These are phyloP conservation scores for Melanostoma mellinum DNA, from an alignment of 2,888 invertebrate genomes.

Conservation along the genomic window DNA sequence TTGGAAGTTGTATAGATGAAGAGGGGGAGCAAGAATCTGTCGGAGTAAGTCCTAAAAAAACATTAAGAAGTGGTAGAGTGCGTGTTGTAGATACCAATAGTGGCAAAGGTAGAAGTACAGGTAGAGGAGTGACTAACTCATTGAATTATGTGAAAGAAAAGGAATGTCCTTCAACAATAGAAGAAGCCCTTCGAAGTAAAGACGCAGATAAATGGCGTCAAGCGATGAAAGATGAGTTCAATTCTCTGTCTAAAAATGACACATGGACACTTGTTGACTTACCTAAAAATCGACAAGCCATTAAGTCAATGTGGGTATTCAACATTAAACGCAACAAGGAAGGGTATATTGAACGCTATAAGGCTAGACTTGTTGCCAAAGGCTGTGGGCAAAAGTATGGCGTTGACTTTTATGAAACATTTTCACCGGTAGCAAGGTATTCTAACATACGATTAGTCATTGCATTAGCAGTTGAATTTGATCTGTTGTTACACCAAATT, in stretches of 20 bases:
- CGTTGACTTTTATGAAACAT: slow-evolving; percentile 39
- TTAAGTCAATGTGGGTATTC: slow-evolving; percentile 33
- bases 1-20: slow-evolving; percentile 10
- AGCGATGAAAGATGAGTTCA: slow-evolving; percentile 1
- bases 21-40: slow-evolving; percentile 5
- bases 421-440: slow-evolving; percentile 34
- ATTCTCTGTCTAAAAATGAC: slow-evolving; percentile 10
- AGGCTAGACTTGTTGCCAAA: slow-evolving; percentile 28
- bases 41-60: slow-evolving; percentile 6
- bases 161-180: neutral
- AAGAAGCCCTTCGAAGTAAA: slow-evolving; percentile 1
- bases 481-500: slow-evolving; percentile 24
- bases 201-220: slow-evolving; percentile 10
- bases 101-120: neutral
- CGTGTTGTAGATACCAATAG: slow-evolving; percentile 7
- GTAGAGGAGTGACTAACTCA: slow-evolving; percentile 9
- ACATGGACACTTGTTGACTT: slow-evolving; percentile 29
- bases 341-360: slow-evolving; percentile 11
- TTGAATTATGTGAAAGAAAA: slow-evolving; percentile 3
- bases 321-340: slow-evolving; percentile 26
- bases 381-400: slow-evolving; percentile 18
- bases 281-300: slow-evolving; percentile 14
- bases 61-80: slow-evolving; percentile 22
- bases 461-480: slow-evolving; percentile 33
- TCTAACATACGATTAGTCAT: slow-evolving; percentile 28